Evolutionary conservation across 2,888 invertebrate genomes (phyloP).

Genomic region (Thera britannica): DNA sequence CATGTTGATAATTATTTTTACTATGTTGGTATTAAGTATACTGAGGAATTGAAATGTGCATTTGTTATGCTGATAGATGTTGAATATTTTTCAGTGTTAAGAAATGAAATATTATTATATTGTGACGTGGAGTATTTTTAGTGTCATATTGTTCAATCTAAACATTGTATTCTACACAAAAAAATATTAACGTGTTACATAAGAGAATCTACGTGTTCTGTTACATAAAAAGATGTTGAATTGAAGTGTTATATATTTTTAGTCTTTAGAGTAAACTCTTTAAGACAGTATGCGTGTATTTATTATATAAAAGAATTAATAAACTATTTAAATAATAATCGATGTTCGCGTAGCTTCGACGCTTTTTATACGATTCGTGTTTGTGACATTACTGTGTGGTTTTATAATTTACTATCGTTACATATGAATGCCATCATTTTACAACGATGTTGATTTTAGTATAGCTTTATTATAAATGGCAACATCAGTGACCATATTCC

Average conservation of each 20-base stretch:
- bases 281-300: conserved; percentile 29
- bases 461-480: conserved; percentile 47
- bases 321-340: conserved; percentile 35
- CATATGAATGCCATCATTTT: conserved; percentile 42
- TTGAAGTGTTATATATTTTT: conserved; percentile 9
- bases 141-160: conserved; percentile 52
- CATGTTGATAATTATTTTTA: conserved; percentile 64
- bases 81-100: conserved; percentile 65
- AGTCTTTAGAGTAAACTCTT: conserved; percentile 24
- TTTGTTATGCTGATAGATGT: conserved; percentile 65
- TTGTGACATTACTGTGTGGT: conserved; percentile 31
- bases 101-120: conserved; percentile 20
- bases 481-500: conserved; percentile 62
- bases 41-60: conserved; percentile 71
- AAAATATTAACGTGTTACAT: neutral
- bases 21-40: conserved; percentile 43
- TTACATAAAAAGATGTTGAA: conserved; percentile 16
- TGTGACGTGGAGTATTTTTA: conserved; percentile 60
- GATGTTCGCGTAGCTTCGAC: conserved; percentile 47
- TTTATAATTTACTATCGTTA: conserved; percentile 30
- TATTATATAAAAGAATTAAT: conserved; percentile 26
- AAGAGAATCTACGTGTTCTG: conserved; percentile 15
- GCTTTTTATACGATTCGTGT: conserved; percentile 51
- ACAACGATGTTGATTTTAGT: conserved; percentile 39
- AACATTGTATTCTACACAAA: conserved; percentile 26